Base-by-base conservation (phyloP, 2,888 invertebrate species). In the Rhyacophila evoluta region DNA sequence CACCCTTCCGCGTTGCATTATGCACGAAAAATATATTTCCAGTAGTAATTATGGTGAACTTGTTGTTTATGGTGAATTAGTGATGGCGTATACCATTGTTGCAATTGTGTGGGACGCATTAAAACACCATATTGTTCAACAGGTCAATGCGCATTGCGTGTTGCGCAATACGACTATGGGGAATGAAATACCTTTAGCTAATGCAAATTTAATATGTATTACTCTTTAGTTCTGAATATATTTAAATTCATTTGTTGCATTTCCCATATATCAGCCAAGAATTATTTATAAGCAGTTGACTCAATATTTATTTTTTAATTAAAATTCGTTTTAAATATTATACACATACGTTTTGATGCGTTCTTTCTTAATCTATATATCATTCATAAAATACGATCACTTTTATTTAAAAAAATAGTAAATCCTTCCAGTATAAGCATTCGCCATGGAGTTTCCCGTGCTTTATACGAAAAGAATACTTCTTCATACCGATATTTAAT, bases 81-180 rank as follows among this genome's bases (percentile, higher is more conserved):
- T 70, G 76, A 71, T 79, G 72, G 33, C 72, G 55, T n/a, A n/a
- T 29, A 70, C n/a, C 55, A 41, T 78, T 78, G 74, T 78, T 71
- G 38, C 28, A 38, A 73, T 27, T 29, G 69, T 69, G 70, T 78
- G 55, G 55, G 55, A 55, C 37, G 39, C n/a, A 73, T 38, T 39
- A 28, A 33, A 33, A 74, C 15, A 15, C 38, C 36, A 55, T 77
- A 29, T 77, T 38, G 73, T 36, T 78, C 80, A 80, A 80, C 80
- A 80, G 80, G 80, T 80, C 75, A 77, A 28, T 75, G 75, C 74
- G 75, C 78, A 75, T 74, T 39, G 78, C 79, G 73, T 80, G 79
- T 71, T 70, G 70, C 73, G 73, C 73, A 38, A 33, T 2, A 19
- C 4, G 29, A 55, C 12, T 55, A 33, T 11, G 28, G 69, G 69